These are phyloP conservation scores for Sepioteuthis lessoniana DNA, from an alignment of 2,888 invertebrate genomes.

Conservation along the genomic window DNA sequence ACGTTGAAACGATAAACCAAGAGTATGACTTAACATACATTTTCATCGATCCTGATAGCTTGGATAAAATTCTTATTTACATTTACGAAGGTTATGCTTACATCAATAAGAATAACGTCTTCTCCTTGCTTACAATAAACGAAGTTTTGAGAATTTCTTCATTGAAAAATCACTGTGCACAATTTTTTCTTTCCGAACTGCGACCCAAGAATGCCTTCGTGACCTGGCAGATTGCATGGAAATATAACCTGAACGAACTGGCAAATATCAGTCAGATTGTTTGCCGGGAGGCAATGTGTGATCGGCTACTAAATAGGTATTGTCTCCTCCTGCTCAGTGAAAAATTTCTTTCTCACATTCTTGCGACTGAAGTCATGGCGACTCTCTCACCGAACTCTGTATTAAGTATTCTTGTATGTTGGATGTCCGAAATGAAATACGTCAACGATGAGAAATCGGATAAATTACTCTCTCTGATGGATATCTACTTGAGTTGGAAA, in stretches of 20 bases:
- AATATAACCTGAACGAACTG: not conserved
- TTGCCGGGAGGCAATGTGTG: not conserved
- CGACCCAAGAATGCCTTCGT: not conserved
- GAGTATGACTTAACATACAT: too few relatives aligned
- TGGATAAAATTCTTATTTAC: too few relatives aligned
- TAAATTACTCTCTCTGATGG: too few relatives aligned
- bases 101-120: not conserved
- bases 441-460: too few relatives aligned
- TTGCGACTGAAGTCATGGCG: not conserved
- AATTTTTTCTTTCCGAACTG: not conserved
- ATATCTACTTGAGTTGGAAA: too few relatives aligned
- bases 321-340: not conserved
- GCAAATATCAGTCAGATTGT: not conserved
- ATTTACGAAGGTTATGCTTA: too few relatives aligned
- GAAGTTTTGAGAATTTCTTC: not conserved
- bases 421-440: too few relatives aligned
- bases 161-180: not conserved
- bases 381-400: too few relatives aligned
- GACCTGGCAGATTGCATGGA: constrained; percentile 40
- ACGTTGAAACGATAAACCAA: too few relatives aligned
- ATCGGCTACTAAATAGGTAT: not conserved
- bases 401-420: too few relatives aligned
- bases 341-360: not conserved
- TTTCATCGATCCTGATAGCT: too few relatives aligned
- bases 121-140: not conserved